Percentiles rank a stretch among this genome's conserved stretches.
Evolutionary conservation across 2,797 vertebrate species (phyloP).

Genomic region (Myotis daubentonii): DNA sequence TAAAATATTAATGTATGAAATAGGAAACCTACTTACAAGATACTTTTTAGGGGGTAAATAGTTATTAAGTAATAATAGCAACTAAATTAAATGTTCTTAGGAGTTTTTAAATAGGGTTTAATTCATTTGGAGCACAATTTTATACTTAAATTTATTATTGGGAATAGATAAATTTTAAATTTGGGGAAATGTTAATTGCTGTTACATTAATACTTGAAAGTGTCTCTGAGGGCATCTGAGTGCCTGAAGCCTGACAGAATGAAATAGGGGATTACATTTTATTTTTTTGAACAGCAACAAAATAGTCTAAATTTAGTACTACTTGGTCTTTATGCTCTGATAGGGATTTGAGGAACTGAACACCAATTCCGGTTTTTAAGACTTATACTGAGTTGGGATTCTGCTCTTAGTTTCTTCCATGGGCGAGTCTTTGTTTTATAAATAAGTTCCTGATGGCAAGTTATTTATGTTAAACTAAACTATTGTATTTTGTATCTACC

Average conservation of each 20-base stretch:
- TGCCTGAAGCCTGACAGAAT: neutral
- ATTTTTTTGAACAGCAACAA: neutral
- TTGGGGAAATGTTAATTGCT: neutral
- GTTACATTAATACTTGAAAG: neutral
- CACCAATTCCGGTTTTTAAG: neutral
- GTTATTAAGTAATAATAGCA: neutral
- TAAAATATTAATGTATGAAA: conserved; percentile 23
- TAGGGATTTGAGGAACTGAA: neutral
- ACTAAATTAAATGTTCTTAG: neutral
- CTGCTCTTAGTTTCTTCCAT: neutral
- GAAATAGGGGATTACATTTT: neutral
- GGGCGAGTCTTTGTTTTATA: neutral
- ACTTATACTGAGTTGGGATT: neutral
- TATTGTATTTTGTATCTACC: neutral
- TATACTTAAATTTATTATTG: conserved; percentile 1
- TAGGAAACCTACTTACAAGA: neutral
- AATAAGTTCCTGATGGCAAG: neutral
- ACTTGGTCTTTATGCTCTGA: neutral
- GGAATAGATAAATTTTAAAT: neutral
- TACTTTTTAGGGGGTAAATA: neutral
- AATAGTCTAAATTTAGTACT: neutral
- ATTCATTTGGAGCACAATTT: neutral
- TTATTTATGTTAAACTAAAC: neutral
- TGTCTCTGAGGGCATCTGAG: neutral
- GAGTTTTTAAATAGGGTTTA: neutral